Percentiles rank a stretch among this genome's conserved stretches.
Conservation (phyloP, 92 coral and sea anemone genomes). For the Actinostola sp. region DNA sequence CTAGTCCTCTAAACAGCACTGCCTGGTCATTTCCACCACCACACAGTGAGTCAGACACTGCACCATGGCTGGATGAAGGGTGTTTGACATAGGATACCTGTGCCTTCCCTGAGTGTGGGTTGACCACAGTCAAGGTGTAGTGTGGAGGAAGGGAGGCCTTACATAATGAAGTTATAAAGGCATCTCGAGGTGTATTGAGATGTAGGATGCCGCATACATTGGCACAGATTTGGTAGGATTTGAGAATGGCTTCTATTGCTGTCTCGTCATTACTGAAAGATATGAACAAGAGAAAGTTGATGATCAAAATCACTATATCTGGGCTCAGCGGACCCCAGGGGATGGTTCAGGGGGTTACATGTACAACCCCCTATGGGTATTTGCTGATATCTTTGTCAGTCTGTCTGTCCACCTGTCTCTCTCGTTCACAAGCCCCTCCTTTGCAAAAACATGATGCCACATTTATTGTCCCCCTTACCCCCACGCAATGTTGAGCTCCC, state of each 20-base stretch:
- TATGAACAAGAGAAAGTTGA: neutral
- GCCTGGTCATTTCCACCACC: slow-evolving; percentile 54
- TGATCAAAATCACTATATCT: no score
- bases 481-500: no score
- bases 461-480: no score
- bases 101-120: slow-evolving; percentile 90
- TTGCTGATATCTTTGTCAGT: no score
- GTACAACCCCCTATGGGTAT: no score
- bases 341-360: no score
- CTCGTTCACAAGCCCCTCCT: neutral
- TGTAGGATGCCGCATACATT: slow-evolving; percentile 90
- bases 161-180: slow-evolving; percentile 94
- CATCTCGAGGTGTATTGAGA: slow-evolving; percentile 93
- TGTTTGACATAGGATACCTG: slow-evolving; percentile 81
- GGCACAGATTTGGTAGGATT: slow-evolving; percentile 84
- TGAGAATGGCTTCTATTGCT: slow-evolving; percentile 87
- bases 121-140: slow-evolving; percentile 91
- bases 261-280: slow-evolving; percentile 87
- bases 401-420: neutral
- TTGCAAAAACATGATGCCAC: neutral
- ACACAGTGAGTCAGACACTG: slow-evolving; percentile 51
- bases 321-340: no score
- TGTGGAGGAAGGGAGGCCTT: slow-evolving; percentile 98
- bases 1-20: slow-evolving; percentile 45
- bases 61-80: slow-evolving; percentile 58